A percentile compares a stretch with the other conserved stretches of the same genome.
Conservation (phyloP, 2,797 vertebrate genomes). For the Pseudotriccus pelzelni region DNA sequence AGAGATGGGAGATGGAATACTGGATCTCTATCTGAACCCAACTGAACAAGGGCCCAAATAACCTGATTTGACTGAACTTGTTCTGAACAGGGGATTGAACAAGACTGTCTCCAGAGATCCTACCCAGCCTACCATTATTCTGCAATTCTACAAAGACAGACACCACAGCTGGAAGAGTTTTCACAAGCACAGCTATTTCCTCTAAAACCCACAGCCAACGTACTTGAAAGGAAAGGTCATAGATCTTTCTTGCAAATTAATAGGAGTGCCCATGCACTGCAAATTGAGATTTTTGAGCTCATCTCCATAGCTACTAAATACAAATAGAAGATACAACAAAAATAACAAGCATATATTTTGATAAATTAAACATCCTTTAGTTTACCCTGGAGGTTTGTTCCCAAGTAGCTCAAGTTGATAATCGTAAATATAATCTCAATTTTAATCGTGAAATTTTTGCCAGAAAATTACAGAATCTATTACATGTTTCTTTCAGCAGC, state of each 20-base stretch:
- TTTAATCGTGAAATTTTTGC: not conserved
- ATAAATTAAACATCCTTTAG: not conserved
- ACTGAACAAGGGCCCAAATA: accelerated
- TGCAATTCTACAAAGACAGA: not conserved
- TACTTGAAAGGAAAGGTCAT: not conserved
- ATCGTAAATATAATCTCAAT: not conserved
- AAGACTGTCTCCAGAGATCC: not conserved
- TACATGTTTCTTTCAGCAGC: not conserved
- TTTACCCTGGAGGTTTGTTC: not conserved
- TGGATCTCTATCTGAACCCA: not conserved
- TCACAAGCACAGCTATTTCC: not conserved
- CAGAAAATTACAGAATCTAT: not conserved
- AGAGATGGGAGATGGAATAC: not conserved
- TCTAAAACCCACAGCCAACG: not conserved
- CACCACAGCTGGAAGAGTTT: not conserved
- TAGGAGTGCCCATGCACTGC: not conserved
- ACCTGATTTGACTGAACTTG: not conserved
- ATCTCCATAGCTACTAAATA: slow-evolving; percentile 4
- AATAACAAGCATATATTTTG: not conserved
- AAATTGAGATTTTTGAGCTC: not conserved
- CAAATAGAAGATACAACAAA: not conserved
- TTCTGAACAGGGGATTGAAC: not conserved
- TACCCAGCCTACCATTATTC: not conserved
- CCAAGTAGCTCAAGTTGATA: not conserved
- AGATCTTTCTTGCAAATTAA: not conserved